Evolutionary conservation across 2,113 vertebrate species (phyloP), one percentile per base, ranked within the genome.

Genomic region (Colinus virginianus): DNA sequence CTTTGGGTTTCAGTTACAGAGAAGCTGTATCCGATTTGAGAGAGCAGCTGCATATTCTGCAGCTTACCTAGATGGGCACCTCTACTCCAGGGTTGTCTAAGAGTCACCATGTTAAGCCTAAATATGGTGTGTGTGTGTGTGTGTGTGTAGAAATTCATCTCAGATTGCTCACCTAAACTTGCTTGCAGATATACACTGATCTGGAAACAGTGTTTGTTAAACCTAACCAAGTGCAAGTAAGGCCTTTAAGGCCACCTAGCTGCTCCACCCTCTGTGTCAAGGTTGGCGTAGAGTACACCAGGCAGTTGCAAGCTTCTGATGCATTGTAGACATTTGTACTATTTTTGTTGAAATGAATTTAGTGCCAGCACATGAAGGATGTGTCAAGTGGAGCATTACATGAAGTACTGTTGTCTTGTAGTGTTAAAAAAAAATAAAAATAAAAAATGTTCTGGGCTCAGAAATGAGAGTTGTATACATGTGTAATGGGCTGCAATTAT

Each of bases 181-280:
- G 28, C 8, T 5, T n/a, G 2, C 0, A 13, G 13, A 23, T 14
- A 15, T 18, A 11, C 14, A 6, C 17, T 1, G 34, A 0, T 30
- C 25, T 64, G 53, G 34, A 49, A 4, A 1, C 4, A 12, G 12
- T 13, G 34, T 82, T 83, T 32, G 43, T 38, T 56, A 20, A 20
- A 34, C 11, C 46, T 70, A 34, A 90, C 23, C 3, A 20, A 78
- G 23, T 53, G 26, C 4, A 46, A 43, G 23, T 38, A 5, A 16
- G 79, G 62, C 53, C 30, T 69, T 53, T 10, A 8, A 17, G 9
- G 25, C 4, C 34, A 11, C 15, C 8, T 17, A 6, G 8, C 43
- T 46, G 22, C 12, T 21, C 2, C 7, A 20, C 26, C 7, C 16
- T 74, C 67, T 13, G 3, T 18, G 3, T 13, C 1, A 1, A 21